These are phyloP conservation scores for Nothocercus nigrocapillus DNA, from an alignment of 2,113 vertebrate species.

Conservation along the genomic window DNA sequence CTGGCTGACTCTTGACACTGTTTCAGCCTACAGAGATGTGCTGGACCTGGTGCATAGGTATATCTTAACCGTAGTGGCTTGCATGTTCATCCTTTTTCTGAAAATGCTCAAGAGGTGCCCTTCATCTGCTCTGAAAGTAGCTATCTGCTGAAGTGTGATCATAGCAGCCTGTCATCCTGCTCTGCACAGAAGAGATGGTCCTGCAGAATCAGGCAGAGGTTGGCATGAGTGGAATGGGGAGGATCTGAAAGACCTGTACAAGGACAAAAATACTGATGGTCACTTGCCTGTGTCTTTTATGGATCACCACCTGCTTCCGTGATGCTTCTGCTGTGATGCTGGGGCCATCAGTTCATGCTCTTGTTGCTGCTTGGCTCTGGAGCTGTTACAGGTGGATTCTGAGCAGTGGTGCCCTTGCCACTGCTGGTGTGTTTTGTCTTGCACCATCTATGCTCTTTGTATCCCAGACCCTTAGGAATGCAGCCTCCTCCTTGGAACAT, in stretches of 20 bases:
- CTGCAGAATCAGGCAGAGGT: not conserved
- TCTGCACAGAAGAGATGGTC: not conserved
- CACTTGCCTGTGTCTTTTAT: not conserved
- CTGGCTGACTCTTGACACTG: not conserved
- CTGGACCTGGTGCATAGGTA: not conserved
- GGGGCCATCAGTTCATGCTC: not conserved
- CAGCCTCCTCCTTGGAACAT: not conserved
- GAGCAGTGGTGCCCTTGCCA: not conserved
- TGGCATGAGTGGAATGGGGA: not conserved
- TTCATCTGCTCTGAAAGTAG: not conserved
- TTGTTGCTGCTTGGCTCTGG: not conserved
- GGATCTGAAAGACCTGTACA: not conserved
- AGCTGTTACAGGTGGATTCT: not conserved
- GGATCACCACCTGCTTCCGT: not conserved
- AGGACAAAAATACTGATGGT: not conserved
- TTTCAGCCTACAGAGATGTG: not conserved
- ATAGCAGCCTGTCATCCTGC: not conserved
- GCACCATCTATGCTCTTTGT: accelerated
- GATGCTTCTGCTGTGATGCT: not conserved
- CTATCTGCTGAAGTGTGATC: not conserved
- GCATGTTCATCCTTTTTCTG: not conserved
- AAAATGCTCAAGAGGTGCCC: not conserved
- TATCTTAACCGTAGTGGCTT: not conserved
- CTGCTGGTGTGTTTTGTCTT: too few species aligned
- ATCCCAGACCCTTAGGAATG: not conserved